Evolutionary conservation across 2,797 vertebrate genomes (phyloP).

Genomic region (Crenichthys baileyi): DNA sequence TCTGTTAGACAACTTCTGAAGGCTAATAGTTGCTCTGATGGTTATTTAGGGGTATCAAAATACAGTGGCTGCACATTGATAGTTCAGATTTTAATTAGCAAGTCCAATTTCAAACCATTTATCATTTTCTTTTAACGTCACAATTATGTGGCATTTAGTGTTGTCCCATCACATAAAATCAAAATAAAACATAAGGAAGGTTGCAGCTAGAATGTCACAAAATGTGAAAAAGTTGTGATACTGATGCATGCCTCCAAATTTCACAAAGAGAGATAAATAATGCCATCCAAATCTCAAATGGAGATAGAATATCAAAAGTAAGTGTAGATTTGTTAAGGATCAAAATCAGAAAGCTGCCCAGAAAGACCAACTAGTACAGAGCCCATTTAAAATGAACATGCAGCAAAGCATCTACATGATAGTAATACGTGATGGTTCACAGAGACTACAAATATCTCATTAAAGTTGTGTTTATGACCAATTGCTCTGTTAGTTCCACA

Average conservation of each 20-base stretch:
- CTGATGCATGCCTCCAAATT: not conserved
- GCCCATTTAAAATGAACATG: not conserved
- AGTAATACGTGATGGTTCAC: not conserved
- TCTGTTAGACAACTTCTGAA: not conserved
- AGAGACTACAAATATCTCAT: not conserved
- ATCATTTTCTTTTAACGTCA: not conserved
- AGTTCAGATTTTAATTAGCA: not conserved
- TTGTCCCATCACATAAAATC: not conserved
- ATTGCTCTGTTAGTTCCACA: not conserved
- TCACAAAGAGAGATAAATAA: not conserved
- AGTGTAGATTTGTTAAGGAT: not conserved
- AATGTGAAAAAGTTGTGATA: not conserved
- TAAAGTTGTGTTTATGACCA: conserved; percentile 1
- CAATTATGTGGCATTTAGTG: not conserved
- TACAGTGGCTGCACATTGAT: not conserved
- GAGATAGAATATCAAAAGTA: not conserved
- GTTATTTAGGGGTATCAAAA: not conserved
- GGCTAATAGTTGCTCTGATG: not conserved
- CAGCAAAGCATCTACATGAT: not conserved
- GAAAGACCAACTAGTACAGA: not conserved
- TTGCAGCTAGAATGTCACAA: not conserved
- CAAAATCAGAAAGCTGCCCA: not conserved
- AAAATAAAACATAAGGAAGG: not conserved
- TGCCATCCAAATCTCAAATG: not conserved
- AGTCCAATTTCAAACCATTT: not conserved